Base-by-base conservation (phyloP, 2,888 invertebrate genomes). In the Bembecia ichneumoniformis region DNA sequence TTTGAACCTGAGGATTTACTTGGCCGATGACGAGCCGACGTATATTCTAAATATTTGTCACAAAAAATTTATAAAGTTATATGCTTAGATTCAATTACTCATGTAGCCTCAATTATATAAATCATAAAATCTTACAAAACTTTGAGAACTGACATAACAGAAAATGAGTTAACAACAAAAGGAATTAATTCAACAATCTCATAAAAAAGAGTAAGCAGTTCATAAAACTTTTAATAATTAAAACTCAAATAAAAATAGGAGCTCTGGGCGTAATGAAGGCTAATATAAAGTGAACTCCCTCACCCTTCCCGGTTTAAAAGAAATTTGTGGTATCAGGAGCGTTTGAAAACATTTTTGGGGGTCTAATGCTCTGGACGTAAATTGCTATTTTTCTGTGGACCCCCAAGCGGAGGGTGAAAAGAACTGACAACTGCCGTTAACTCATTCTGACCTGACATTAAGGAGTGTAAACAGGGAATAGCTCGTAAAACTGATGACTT, bases 211-310 rank as follows among this genome's bases (percentile, higher is more conserved):
- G 82, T 82, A 83, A 82, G 82, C 86, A 87, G 82, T 84, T 82
- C 77, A 83, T 86, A 82, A 82, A 84, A 86, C 76, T 87, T 86
- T 83, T 81, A 76, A 82, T 84, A 86, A 86, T 86, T 86, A 86
- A 86, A 84, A 84, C 74, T 77, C 74, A 64, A 82, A 82, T 83
- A 80, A 84, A 83, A 84, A 82, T 78, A 74, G 68, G 66, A 68
- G 71, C 70, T 69, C 64, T 68, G 60, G 63, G 72, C 68, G 64
- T 54, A 59, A 54, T 56, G 53, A 48, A 51, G 52, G 48, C 82
- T 77, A 73, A 55, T 58, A 47, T 64, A 63, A 36, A 28, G 48
- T 55, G 75, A 63, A 40, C 74, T 63, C 28, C 52, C 51, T 49
- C 52, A 34, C 49, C 54, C 56, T 46, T 43, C 50, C 49, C 35